Evolutionary conservation across 2,797 vertebrate genomes (phyloP).

Genomic region (Anableps anableps): DNA sequence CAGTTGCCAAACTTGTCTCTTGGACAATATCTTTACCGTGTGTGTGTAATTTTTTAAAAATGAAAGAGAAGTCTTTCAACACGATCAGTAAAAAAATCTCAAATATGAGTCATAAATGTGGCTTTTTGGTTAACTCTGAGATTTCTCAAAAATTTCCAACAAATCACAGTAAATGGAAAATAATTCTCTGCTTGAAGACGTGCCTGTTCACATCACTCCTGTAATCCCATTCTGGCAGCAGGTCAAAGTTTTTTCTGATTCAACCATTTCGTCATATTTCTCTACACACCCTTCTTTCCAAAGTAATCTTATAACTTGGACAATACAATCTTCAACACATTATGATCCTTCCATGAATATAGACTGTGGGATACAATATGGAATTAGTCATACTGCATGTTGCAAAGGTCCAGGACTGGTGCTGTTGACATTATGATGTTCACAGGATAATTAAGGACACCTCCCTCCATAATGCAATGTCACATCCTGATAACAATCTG

Average conservation of each 20-base stretch:
- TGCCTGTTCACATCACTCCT: conserved; percentile 40
- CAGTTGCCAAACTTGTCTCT: conserved; percentile 65
- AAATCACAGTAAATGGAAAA: conserved; percentile 45
- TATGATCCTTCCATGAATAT: conserved; percentile 33
- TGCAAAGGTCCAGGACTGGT: conserved; percentile 56
- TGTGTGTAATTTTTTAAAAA: conserved; percentile 20
- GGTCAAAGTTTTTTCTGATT: conserved; percentile 63
- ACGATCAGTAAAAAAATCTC: neutral
- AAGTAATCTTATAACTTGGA: conserved; percentile 40
- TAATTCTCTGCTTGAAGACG: conserved; percentile 45
- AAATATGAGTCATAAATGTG: neutral
- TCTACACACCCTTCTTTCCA: conserved; percentile 65
- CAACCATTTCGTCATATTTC: conserved; percentile 60
- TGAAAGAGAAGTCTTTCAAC: neutral
- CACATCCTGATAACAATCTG: conserved; percentile 40
- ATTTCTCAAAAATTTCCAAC: neutral
- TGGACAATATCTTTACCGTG: conserved; percentile 40
- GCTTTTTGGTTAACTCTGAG: conserved; percentile 15
- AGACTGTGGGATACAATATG: conserved; percentile 45
- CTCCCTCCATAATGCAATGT: conserved; percentile 44
- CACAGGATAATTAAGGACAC: conserved; percentile 49
- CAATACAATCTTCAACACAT: conserved; percentile 31
- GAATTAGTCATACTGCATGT: conserved; percentile 67
- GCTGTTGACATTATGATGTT: conserved; percentile 54
- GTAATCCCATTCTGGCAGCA: conserved; percentile 54